These are phyloP conservation scores for Altica lythri DNA, from an alignment of 2,888 invertebrate species.

Conservation along the genomic window DNA sequence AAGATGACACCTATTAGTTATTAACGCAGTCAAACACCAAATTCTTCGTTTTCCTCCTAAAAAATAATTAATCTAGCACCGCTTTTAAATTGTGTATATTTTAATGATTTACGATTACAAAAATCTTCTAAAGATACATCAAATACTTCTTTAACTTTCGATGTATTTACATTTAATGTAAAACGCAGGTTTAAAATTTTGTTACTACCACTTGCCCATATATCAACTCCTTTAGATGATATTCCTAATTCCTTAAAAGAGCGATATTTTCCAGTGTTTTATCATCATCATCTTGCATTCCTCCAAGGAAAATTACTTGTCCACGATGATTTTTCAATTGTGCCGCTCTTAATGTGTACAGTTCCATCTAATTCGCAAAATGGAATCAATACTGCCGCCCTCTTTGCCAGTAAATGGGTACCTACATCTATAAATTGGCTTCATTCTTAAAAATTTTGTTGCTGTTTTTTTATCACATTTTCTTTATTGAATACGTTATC, in stretches of 20 bases:
- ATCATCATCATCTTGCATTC: slow-evolving; percentile 69
- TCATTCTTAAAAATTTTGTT: slow-evolving; percentile 62
- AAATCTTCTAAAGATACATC: slow-evolving; percentile 69
- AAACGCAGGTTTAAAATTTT: slow-evolving; percentile 64
- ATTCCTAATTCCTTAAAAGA: slow-evolving; percentile 84
- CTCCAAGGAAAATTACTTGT: slow-evolving; percentile 75
- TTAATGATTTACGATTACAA: slow-evolving; percentile 64
- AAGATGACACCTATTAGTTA: slow-evolving; percentile 73
- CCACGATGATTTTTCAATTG: slow-evolving; percentile 73
- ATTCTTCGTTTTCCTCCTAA: slow-evolving; percentile 65
- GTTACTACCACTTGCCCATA: slow-evolving; percentile 70
- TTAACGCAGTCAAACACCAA: slow-evolving; percentile 79
- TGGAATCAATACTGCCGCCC: slow-evolving; percentile 83
- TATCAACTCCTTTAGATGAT: slow-evolving; percentile 61
- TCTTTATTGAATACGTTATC: slow-evolving; percentile 61
- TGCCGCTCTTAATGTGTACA: slow-evolving; percentile 80
- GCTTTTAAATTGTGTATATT: slow-evolving; percentile 72
- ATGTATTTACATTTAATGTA: slow-evolving; percentile 67
- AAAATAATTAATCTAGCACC: slow-evolving; percentile 69
- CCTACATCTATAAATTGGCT: slow-evolving; percentile 58
- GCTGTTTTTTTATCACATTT: slow-evolving; percentile 65
- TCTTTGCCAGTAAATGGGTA: slow-evolving; percentile 53
- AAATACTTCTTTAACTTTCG: slow-evolving; percentile 80
- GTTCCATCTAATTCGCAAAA: slow-evolving; percentile 70
- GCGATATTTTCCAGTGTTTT: slow-evolving; percentile 71